Evolutionary conservation across 2,888 invertebrate genomes (phyloP).

Genomic region (Neoaliturus tenellus): DNA sequence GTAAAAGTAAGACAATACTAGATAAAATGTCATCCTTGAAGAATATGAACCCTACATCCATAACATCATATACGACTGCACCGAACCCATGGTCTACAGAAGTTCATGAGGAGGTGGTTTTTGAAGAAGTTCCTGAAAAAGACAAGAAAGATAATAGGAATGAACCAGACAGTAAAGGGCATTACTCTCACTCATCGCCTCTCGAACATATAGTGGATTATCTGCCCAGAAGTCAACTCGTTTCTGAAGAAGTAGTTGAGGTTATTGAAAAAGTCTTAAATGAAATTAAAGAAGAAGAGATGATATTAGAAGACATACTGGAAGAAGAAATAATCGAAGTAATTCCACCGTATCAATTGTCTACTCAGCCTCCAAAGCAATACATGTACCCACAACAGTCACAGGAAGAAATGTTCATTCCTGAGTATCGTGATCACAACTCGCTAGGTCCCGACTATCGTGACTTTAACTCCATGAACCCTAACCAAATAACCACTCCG

Average conservation of each 20-base stretch:
- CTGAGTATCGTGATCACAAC: constrained; percentile 3
- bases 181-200: constrained; percentile 1
- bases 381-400: constrained; percentile 17
- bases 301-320: neutral
- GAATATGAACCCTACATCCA: constrained; percentile 25
- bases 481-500: constrained; percentile 7
- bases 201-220: constrained; percentile 26
- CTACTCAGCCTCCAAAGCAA: constrained; percentile 3
- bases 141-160: neutral
- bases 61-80: constrained; percentile 34
- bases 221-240: neutral
- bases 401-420: neutral
- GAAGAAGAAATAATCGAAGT: constrained; percentile 32
- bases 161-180: neutral
- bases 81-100: constrained; percentile 41
- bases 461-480: neutral
- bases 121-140: constrained; percentile 25
- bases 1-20: constrained; percentile 23
- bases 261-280: neutral
- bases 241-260: constrained; percentile 15
- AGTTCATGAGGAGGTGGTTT: constrained; percentile 32
- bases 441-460: neutral
- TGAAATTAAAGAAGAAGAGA: neutral
- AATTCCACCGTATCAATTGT: neutral
- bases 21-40: constrained; percentile 44